Base-by-base conservation (phyloP, 2,888 invertebrate genomes). In the Odontocerum albicorne region DNA sequence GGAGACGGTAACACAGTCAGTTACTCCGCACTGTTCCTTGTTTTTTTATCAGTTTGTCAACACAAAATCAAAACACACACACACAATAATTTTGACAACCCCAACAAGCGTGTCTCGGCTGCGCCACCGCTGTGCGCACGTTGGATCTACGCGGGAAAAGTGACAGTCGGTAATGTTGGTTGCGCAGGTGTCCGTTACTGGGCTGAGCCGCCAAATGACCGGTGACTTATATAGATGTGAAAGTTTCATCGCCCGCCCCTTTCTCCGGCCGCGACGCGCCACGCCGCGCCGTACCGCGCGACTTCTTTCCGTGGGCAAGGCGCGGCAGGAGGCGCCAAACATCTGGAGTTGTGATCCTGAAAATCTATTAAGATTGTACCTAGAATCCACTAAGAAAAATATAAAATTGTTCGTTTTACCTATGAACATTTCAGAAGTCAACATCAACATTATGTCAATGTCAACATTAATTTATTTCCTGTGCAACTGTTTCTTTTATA, bases 221-320 rank as follows among this genome's bases (percentile, higher is more conserved):
- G 40, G 45, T 42, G 40, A 44, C 59, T 59, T 59, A 59, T 59
- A 59, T 59, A 59, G 56, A 59, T 45, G 59, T 45, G 59, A 59
- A 59, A 59, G 59, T 59, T 44, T 21, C 45, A 15, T 19, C 38
- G 45, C 36, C 20, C 56, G 57, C 59, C 59, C 59, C 59, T 59
- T 59, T 59, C 59, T 56, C 59, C 49, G 21, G 43, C 39, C 31
- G 49, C 42, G n/a, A n/a, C 33, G 20, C 32, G 8, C 8, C 31
- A n/a, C 4, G 15, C 17, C 12, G 32, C 10, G 21, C 16, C 22
- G 38, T 12, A 33, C 38, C 17, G 27, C 31, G n/a, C 32, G 19
- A n/a, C n/a, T n/a, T n/a, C n/a, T n/a, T n/a, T n/a, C 39, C 1
- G 27, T 27, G 27, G 21, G 12, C 4, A 12, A 4, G 20, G 12